Base-by-base conservation (phyloP, 1,140 invertebrate genomes). In the Cotesia vestalis region DNA sequence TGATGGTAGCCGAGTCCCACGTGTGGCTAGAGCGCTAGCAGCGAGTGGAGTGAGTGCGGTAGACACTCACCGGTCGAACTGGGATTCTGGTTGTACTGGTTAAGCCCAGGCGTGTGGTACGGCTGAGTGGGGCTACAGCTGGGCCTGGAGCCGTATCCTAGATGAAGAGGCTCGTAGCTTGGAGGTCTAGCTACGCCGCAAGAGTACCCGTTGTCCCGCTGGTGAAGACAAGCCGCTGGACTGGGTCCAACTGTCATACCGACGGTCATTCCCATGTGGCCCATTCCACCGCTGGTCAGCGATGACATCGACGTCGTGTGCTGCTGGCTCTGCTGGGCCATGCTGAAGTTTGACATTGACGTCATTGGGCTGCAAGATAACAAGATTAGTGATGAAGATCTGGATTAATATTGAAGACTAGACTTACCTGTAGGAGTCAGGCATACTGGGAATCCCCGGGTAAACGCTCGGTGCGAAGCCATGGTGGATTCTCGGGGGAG, bases 61-160 rank as follows among this genome's bases (percentile, higher is more conserved):
- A 86, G 83, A 86, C 84, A 84, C 83, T 86, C 86, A 90, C 89
- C 89, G 84, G 90, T 91, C 76, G 89, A 89, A 74, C 88, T 89
- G 78, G 88, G 88, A 82, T 90, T 90, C 73, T 89, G 86, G 78
- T 89, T 88, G 81, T 91, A 90, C 81, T 91, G 89, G 76, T 90
- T 89, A 67, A 85, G 81, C n/a, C 89, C 88, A 69, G 86, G 85
- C 78, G 90, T 85, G 76, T 91, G 90, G 79, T 91, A 91, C 34
- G 90, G 88, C 75, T 91, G 90, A 4, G 91, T 89, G 3, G 91
- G 90, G 80, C 92, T 92, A 82, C 90, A 91, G 2, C 91, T 89
- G 4, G 90, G 88, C 55, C 91, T 85, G 27, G 91, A 88, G 5
- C 90, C 90, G 80, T 90, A 91, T 61, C 90, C 88, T 3, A 94